Percentiles rank a stretch among this genome's conserved stretches.
phyloP scores from a whole-genome alignment of 2,797 vertebrate genomes.

The Sebastes jordani region DNA sequence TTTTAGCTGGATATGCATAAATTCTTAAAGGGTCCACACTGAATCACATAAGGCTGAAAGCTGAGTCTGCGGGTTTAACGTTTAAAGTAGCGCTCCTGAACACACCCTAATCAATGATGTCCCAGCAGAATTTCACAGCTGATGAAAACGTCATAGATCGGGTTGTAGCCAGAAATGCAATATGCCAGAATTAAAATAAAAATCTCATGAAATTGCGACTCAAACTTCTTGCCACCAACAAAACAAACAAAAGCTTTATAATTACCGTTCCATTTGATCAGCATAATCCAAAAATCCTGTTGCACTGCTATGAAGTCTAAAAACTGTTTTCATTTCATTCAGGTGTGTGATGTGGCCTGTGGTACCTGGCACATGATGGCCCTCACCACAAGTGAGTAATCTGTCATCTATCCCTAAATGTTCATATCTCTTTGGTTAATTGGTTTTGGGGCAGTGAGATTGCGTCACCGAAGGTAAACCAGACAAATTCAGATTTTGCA shows the following conservation, averaged over 20 bases:
- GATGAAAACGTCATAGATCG: neutral
- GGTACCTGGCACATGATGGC: slow-evolving; percentile 63
- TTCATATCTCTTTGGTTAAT: neutral
- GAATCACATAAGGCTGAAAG: neutral
- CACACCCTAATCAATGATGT: neutral
- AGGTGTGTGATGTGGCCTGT: slow-evolving; percentile 72
- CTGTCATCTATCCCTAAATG: neutral
- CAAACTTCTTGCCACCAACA: neutral
- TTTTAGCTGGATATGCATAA: slow-evolving; percentile 35
- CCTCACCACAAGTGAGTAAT: slow-evolving; percentile 61
- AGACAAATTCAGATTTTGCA: slow-evolving; percentile 6
- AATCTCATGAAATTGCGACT: neutral
- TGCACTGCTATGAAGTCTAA: neutral
- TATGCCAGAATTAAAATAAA: neutral
- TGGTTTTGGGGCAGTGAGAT: neutral
- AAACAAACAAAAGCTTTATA: neutral
- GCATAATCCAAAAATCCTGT: neutral
- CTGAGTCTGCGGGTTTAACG: slow-evolving; percentile 11
- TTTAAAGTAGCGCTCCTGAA: neutral
- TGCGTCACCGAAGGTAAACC: neutral
- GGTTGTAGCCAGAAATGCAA: neutral
- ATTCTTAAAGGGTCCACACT: slow-evolving; percentile 28
- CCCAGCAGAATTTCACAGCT: neutral
- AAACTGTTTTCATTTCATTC: neutral
- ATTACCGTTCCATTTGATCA: neutral